These are phyloP conservation scores for Cotesia congregata DNA, from an alignment of 2,888 invertebrate genomes.

Conservation along the genomic window DNA sequence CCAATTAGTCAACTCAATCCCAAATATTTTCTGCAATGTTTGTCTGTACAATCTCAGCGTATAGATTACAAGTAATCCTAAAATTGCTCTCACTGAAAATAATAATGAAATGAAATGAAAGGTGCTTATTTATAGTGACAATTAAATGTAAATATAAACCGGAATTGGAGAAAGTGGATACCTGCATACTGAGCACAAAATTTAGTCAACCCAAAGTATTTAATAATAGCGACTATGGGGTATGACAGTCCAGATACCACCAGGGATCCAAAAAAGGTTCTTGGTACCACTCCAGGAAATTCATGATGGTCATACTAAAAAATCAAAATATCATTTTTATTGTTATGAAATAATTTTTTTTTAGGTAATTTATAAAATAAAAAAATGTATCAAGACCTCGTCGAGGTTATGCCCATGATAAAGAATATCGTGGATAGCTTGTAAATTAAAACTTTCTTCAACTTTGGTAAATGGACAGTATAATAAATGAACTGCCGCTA, in stretches of 20 bases:
- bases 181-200: constrained; percentile 92
- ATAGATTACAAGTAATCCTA: constrained; percentile 83
- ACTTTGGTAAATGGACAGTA: constrained; percentile 98
- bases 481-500: constrained; percentile 84
- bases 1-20: constrained; percentile 84
- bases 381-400: constrained; percentile 75
- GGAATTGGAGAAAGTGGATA: constrained; percentile 64
- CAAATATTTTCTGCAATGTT: constrained; percentile 84
- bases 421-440: constrained; percentile 97
- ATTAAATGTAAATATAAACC: constrained; percentile 3
- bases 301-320: constrained; percentile 97
- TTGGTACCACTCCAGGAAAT: constrained; percentile 97
- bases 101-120: neutral
- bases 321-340: constrained; percentile 39
- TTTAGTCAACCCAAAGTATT: constrained; percentile 82
- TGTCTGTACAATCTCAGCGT: constrained; percentile 82
- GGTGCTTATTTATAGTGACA: constrained; percentile 41
- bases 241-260: constrained; percentile 83
- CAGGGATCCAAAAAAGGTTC: constrained; percentile 94
- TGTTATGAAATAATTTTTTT: constrained; percentile 29
- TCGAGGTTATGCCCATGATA: constrained; percentile 88
- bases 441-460: constrained; percentile 99
- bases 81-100: constrained; percentile 81
- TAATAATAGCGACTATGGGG: constrained; percentile 80
- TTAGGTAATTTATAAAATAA: neutral